These are phyloP conservation scores for Eutolmus rufibarbis DNA, from an alignment of 2,888 invertebrate genomes.

Conservation along the genomic window DNA sequence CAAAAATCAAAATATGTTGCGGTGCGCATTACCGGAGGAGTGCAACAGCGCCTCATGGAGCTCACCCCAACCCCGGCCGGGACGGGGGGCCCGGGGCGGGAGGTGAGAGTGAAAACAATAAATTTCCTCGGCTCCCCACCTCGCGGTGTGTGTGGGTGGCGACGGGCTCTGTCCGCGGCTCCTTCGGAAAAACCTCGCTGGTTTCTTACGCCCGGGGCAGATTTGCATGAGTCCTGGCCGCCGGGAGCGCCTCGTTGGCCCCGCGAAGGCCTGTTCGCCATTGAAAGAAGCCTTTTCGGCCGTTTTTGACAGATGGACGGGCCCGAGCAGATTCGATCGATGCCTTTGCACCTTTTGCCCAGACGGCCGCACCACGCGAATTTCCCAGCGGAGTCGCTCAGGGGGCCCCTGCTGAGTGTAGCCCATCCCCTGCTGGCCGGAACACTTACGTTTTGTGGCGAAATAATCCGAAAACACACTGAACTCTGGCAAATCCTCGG, in stretches of 20 bases:
- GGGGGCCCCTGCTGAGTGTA: neutral
- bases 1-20: constrained; percentile 39
- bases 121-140: constrained; percentile 29
- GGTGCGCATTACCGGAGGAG: constrained; percentile 48
- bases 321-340: constrained; percentile 27
- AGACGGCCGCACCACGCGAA: neutral
- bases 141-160: constrained; percentile 14
- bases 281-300: neutral
- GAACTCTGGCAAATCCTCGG: neutral
- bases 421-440: neutral
- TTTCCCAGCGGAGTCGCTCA: neutral
- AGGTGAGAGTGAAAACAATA: constrained; percentile 39
- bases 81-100: neutral
- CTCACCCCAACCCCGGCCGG: neutral
- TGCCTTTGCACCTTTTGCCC: constrained; percentile 15
- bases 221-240: neutral
- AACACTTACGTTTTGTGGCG: constrained; percentile 31
- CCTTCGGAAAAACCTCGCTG: neutral
- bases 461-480: constrained; percentile 22
- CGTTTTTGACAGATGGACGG: constrained; percentile 31
- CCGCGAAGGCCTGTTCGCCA: constrained; percentile 1
- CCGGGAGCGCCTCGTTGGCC: neutral
- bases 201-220: neutral
- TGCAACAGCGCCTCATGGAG: constrained; percentile 46
- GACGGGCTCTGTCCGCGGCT: neutral